phyloP scores from a whole-genome alignment of 64 coral and sea anemone genomes.

The Porites australiensis region DNA sequence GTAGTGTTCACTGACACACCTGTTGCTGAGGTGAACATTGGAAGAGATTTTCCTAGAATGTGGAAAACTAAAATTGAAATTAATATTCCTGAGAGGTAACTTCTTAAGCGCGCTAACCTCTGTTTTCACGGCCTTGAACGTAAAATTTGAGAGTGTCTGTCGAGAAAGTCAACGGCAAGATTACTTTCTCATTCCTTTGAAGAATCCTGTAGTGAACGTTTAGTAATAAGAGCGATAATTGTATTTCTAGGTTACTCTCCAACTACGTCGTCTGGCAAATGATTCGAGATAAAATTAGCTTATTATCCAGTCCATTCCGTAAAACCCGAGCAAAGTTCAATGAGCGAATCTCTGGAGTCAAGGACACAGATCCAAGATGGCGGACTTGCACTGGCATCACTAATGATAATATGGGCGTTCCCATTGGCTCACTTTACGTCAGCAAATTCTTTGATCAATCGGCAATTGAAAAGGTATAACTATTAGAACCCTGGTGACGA shows the following conservation, averaged over 20 bases:
- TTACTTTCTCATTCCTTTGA: too few relatives aligned
- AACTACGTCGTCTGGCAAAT: slow-evolving; percentile 99
- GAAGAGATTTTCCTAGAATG: too few relatives aligned
- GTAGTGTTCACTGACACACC: too few relatives aligned
- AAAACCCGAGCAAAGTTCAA: slow-evolving; percentile 94
- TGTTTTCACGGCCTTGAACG: too few relatives aligned
- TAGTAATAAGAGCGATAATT: too few relatives aligned
- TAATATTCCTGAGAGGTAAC: too few relatives aligned
- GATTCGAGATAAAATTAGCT: slow-evolving; percentile 91
- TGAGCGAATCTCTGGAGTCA: slow-evolving; percentile 90
- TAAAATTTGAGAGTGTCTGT: too few relatives aligned
- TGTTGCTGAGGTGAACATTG: too few relatives aligned
- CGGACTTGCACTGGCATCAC: slow-evolving; percentile 99
- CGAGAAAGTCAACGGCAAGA: too few relatives aligned
- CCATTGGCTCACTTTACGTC: slow-evolving; percentile 91
- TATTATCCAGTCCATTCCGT: slow-evolving; percentile 90
- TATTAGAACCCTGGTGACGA: neutral
- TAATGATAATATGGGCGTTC: slow-evolving; percentile 98
- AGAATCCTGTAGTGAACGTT: too few relatives aligned
- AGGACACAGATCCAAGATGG: slow-evolving; percentile 93
- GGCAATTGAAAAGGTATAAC: slow-evolving; percentile 74
- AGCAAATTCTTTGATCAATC: slow-evolving; percentile 85
- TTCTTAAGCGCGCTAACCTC: too few relatives aligned
- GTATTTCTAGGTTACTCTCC: slow-evolving; percentile 79
- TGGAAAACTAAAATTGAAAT: too few relatives aligned